Percentiles rank a stretch among this genome's conserved stretches.
phyloP scores from a whole-genome alignment of 2,113 vertebrate species.

The Formicarius rufipectus region DNA sequence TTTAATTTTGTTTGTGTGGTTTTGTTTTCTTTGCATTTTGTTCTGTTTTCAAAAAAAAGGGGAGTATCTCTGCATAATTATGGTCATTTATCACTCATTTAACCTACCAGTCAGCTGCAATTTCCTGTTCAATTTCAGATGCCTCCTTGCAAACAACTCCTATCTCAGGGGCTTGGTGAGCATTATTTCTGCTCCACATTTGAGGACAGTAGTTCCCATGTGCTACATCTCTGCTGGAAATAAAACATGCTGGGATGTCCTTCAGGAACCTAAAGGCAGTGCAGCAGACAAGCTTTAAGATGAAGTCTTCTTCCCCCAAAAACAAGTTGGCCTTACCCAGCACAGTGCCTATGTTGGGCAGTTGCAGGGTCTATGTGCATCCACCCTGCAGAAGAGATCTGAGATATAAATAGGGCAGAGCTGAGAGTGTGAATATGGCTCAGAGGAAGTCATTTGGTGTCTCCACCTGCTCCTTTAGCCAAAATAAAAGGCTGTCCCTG shows the following conservation, averaged over 20 bases:
- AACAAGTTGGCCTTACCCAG: neutral
- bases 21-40: neutral
- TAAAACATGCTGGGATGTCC: neutral
- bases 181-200: neutral
- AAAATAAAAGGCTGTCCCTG: neutral
- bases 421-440: neutral
- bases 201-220: neutral
- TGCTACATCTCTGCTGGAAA: neutral
- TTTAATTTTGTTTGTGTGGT: neutral
- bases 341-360: neutral
- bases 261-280: neutral
- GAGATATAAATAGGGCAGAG: neutral
- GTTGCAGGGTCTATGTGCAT: neutral
- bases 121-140: constrained; percentile 15
- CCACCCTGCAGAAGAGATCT: neutral
- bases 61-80: neutral
- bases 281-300: neutral
- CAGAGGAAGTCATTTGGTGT: neutral
- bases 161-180: neutral
- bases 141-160: neutral
- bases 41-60: neutral
- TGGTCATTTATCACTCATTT: neutral
- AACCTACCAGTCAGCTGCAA: neutral
- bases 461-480: neutral
- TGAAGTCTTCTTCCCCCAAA: neutral